Evolutionary conservation across 2,113 vertebrate species (phyloP).

Genomic region (Salvelinus namaycush): DNA sequence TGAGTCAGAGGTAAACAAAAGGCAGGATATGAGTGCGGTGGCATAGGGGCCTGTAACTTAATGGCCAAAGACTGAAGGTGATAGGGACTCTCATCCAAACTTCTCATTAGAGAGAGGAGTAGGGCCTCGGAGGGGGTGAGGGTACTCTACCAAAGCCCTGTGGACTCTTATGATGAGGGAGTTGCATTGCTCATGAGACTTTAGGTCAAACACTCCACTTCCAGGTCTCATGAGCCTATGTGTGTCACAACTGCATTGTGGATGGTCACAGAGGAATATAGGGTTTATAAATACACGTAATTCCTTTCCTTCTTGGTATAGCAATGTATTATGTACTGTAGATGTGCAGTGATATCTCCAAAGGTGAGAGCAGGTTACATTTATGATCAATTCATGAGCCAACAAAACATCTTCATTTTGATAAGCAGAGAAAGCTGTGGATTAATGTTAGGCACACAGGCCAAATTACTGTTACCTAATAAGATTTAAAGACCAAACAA

Average conservation of each 20-base stretch:
- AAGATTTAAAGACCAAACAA: background rate
- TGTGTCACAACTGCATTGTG: slow-evolving; percentile 46
- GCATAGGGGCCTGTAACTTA: background rate
- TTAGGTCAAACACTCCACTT: slow-evolving; percentile 41
- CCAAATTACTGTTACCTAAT: background rate
- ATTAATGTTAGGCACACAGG: background rate
- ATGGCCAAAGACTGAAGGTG: slow-evolving; percentile 51
- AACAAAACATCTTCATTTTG: background rate
- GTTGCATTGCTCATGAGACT: slow-evolving; percentile 43
- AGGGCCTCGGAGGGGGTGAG: slow-evolving; percentile 24
- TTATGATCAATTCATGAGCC: slow-evolving; percentile 1
- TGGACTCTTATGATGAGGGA: slow-evolving; percentile 13
- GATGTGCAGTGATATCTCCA: background rate
- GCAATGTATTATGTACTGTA: background rate
- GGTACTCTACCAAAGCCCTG: slow-evolving; percentile 30
- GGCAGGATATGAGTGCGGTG: slow-evolving; percentile 13
- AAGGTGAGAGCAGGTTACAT: background rate
- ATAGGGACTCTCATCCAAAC: slow-evolving; percentile 41
- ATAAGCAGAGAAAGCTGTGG: background rate
- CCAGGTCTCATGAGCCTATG: slow-evolving; percentile 27
- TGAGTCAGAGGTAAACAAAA: slow-evolving; percentile 41
- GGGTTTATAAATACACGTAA: background rate
- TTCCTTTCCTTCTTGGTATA: background rate
- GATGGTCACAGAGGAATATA: background rate
- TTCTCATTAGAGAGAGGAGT: slow-evolving; percentile 24